Base-by-base conservation (phyloP, 1,140 invertebrate species). In the Phymastichus coffea region DNA sequence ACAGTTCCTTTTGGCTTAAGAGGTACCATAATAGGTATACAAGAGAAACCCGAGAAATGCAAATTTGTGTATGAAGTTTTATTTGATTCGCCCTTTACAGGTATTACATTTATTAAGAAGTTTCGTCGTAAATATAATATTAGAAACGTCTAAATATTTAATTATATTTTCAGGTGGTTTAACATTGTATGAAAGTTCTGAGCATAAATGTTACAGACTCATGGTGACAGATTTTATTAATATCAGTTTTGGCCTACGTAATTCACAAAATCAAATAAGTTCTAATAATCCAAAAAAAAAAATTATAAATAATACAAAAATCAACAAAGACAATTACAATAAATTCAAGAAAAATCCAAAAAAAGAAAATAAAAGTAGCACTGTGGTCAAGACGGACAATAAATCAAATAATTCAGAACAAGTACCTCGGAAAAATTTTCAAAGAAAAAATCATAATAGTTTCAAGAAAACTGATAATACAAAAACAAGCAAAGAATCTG, bases 1-100 rank as follows among this genome's bases (percentile, higher is more conserved):
- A 84, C 85, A 3, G 91, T 94, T 12, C 93, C 94, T 0, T 76
- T 92, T n/a, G 94, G 93, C 4, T 79, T 85, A 1, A 86, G 85
- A 66, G 95, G 94, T 35, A 95, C 91, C 0, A 81, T 97, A 1
- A 86, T 93, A 22, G 91, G 87, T 26, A 81, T 90, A 7, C 78
- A 83, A 61, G 81, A 78, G 35, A 78, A 79, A 8, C 73, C 84
- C 4, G 80, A 81, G 26, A 63, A 72, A 14, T 67, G 70, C 0
- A 82, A 88, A 44, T 79, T 75, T 0, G 75, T 86, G 26, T 92
- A 88, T 72, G 88, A 90, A 57, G 80, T 93, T 19, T 71, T 94
- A 35, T 93, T 93, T 74, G 92, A 94, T 67, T 78, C 88, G 65
- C 74, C 83, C 40, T 93, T 94, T 77, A 51, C 66, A 25, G 73